phyloP scores from a whole-genome alignment of 2,113 vertebrate species.

The Petrocephalus zakoni region DNA sequence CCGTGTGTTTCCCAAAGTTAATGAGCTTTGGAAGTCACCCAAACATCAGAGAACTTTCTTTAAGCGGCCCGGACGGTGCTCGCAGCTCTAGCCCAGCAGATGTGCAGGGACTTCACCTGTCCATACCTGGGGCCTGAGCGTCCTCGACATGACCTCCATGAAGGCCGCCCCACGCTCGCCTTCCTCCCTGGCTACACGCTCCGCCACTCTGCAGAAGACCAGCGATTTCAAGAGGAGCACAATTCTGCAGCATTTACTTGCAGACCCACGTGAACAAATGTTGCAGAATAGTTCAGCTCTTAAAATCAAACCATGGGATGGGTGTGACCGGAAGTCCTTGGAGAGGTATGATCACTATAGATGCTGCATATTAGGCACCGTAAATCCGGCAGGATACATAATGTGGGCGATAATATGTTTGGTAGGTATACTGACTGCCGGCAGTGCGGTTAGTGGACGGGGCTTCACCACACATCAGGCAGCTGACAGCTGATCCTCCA shows the following conservation, averaged over 20 bases:
- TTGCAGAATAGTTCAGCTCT: conserved; percentile 46
- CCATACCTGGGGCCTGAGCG: neutral
- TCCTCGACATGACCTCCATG: neutral
- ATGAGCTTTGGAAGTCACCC: conserved; percentile 57
- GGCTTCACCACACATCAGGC: neutral
- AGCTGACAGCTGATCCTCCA: neutral
- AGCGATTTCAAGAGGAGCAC: conserved; percentile 44
- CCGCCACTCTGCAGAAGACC: conserved; percentile 23
- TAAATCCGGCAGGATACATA: neutral
- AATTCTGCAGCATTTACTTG: conserved; percentile 51
- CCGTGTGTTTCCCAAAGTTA: conserved; percentile 50
- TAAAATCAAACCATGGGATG: conserved; percentile 38
- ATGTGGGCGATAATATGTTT: neutral
- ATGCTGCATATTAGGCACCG: neutral
- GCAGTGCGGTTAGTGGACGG: neutral
- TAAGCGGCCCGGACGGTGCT: neutral
- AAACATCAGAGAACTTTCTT: conserved; percentile 28
- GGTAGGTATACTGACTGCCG: neutral
- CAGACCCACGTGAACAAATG: conserved; percentile 42
- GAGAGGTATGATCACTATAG: neutral
- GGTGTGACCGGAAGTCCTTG: neutral
- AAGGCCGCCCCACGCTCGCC: neutral
- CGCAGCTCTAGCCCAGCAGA: neutral
- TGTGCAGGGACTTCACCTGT: conserved; percentile 16
- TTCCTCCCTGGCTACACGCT: neutral